Evolutionary conservation across 2,797 vertebrate genomes (phyloP).

Genomic region (Anguilla anguilla): DNA sequence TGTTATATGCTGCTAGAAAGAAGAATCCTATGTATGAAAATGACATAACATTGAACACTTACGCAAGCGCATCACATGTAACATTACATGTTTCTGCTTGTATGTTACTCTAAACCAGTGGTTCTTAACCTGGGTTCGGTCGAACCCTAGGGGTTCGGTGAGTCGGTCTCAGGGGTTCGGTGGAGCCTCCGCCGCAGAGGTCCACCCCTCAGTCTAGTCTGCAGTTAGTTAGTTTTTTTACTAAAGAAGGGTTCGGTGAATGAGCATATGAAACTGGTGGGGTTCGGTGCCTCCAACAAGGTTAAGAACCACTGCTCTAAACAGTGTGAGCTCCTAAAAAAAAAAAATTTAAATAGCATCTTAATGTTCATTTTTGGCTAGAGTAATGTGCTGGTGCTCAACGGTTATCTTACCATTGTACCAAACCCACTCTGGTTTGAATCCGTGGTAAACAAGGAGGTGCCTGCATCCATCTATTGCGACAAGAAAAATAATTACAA

Average conservation of each 20-base stretch:
- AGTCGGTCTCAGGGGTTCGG: too few species aligned
- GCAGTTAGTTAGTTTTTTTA: too few species aligned
- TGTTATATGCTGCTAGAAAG: not conserved
- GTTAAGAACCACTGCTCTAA: too few species aligned
- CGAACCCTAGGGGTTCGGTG: too few species aligned
- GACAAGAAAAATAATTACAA: constrained; percentile 38
- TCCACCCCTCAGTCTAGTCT: too few species aligned
- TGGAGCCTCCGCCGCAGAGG: too few species aligned
- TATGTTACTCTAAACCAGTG: not conserved
- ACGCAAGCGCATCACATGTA: not conserved
- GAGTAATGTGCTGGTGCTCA: not conserved
- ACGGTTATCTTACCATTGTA: constrained; percentile 68
- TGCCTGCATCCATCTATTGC: constrained; percentile 59
- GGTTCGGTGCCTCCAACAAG: too few species aligned
- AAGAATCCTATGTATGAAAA: not conserved
- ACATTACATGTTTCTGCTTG: not conserved
- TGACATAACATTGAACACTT: not conserved
- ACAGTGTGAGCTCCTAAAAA: not conserved
- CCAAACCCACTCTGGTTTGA: constrained; percentile 59
- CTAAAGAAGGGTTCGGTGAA: too few species aligned
- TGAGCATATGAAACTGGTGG: too few species aligned
- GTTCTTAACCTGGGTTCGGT: too few species aligned
- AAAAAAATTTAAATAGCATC: not conserved
- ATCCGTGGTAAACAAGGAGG: constrained; percentile 65
- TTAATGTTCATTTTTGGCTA: not conserved